These are phyloP conservation scores for Trematomus bernacchii DNA, from an alignment of 2,797 vertebrate genomes.

Conservation along the genomic window DNA sequence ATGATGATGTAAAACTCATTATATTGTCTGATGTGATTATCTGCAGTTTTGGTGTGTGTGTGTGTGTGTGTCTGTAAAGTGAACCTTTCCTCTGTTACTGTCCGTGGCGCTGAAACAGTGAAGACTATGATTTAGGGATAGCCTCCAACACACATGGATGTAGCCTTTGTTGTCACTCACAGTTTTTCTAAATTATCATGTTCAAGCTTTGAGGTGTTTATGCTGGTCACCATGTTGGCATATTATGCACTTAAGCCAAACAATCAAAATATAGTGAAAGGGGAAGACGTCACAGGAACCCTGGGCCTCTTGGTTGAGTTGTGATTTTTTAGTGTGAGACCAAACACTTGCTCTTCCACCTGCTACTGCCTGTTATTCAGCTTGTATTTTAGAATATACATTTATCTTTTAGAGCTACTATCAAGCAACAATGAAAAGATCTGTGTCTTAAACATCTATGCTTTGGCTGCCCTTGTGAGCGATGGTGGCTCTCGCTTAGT, in stretches of 20 bases:
- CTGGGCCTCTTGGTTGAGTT: background rate
- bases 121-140: background rate
- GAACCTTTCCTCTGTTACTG: conserved; percentile 30
- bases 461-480: background rate
- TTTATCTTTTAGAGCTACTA: background rate
- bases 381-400: conserved; percentile 13
- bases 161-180: background rate
- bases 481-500: background rate
- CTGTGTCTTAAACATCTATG: background rate
- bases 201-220: background rate
- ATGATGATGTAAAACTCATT: conserved; percentile 2
- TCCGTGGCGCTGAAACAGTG: conserved; percentile 62
- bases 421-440: background rate
- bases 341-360: background rate
- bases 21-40: background rate
- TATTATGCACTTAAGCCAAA: background rate
- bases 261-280: background rate
- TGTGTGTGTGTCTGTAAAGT: background rate
- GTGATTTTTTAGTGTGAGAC: background rate
- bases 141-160: background rate
- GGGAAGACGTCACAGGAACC: background rate
- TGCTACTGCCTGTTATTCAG: background rate
- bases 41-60: conserved; percentile 1
- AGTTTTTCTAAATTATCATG: background rate
- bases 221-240: conserved; percentile 6